Base-by-base conservation (phyloP, 2,888 invertebrate species). In the Oscheius myriophilus region DNA sequence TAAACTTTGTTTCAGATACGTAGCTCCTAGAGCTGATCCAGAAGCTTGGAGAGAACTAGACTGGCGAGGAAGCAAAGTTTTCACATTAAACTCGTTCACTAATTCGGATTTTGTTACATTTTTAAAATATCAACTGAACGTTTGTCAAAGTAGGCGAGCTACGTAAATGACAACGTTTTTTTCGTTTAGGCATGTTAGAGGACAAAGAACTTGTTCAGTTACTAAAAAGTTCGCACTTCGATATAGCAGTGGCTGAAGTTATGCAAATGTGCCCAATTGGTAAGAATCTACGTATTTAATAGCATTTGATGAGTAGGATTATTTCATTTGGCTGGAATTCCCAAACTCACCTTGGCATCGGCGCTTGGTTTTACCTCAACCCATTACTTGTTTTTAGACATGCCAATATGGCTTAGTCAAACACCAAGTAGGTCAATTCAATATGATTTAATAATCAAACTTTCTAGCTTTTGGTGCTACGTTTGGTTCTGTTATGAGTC, bases 221-320 rank as follows among this genome's bases (percentile, higher is more conserved):
- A 14, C 26, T 70, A 62, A 45, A 46, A 57, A 41, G n/a, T 26
- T 42, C 54, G 1, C 53, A 67, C 9, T 71, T 71, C 26, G 71
- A 71, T 39, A 16, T 71, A 12, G 67, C 51, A 1, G 39, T 71
- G 4, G 46, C 63, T 2, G 71, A 71, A 45, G 46, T 71, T 16
- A 63, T 67, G 33, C 61, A 70, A 51, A 67, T 67, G 26, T 70
- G 70, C 25, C 70, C 70, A 33, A 67, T 62, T 33, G 70, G 62
- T 52, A 33, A 6, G 33, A n/a, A n/a, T n/a, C n/a, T n/a, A n/a
- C n/a, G n/a, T n/a, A n/a, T n/a, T n/a, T n/a, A 33, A 33, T 6
- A 33, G 4, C 3, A 33, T 3, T 33, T 33, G 9, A 6, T 33
- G 11, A 43, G 14, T 43, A 59, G 59, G 59, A 25, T 43, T 59